These are phyloP conservation scores for Selene dorsalis DNA, from an alignment of 2,797 vertebrate genomes.

Conservation along the genomic window DNA sequence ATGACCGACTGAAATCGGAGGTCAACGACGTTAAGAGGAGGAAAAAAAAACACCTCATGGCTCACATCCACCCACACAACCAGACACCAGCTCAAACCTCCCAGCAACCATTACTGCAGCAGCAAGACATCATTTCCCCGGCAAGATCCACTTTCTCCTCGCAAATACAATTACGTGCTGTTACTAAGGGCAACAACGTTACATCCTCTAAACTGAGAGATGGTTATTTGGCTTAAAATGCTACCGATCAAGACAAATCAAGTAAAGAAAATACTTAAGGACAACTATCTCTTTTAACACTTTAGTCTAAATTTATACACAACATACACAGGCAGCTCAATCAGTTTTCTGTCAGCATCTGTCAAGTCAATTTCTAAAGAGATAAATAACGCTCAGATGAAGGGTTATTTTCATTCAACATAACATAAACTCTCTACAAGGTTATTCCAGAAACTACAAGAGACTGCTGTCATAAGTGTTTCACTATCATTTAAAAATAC, in stretches of 20 bases:
- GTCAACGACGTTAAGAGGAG: slow-evolving; percentile 36
- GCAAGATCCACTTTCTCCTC: slow-evolving; percentile 71
- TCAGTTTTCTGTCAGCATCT: not conserved
- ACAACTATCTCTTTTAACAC: not conserved
- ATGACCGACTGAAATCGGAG: slow-evolving; percentile 40
- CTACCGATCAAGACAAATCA: slow-evolving; percentile 21
- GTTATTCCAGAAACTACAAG: not conserved
- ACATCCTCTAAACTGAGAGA: slow-evolving; percentile 18
- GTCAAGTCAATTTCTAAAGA: too few relatives aligned
- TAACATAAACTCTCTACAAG: not conserved
- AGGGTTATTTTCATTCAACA: not conserved
- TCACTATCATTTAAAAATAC: not conserved
- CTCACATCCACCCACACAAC: slow-evolving; percentile 16
- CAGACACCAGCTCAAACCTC: slow-evolving; percentile 63
- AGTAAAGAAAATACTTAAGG: not conserved
- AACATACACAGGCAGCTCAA: too few relatives aligned
- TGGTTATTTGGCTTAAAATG: slow-evolving; percentile 43
- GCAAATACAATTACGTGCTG: slow-evolving; percentile 68
- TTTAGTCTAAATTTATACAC: not conserved
- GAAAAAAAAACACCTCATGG: not conserved
- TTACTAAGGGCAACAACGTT: slow-evolving; percentile 49
- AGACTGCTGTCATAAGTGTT: not conserved
- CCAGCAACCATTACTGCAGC: slow-evolving; percentile 53
- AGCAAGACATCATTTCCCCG: slow-evolving; percentile 76
- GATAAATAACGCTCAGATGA: too few relatives aligned